Percentiles rank a stretch among this genome's conserved stretches.
phyloP scores from a whole-genome alignment of 2,888 invertebrate genomes.

The Mystacides longicornis region DNA sequence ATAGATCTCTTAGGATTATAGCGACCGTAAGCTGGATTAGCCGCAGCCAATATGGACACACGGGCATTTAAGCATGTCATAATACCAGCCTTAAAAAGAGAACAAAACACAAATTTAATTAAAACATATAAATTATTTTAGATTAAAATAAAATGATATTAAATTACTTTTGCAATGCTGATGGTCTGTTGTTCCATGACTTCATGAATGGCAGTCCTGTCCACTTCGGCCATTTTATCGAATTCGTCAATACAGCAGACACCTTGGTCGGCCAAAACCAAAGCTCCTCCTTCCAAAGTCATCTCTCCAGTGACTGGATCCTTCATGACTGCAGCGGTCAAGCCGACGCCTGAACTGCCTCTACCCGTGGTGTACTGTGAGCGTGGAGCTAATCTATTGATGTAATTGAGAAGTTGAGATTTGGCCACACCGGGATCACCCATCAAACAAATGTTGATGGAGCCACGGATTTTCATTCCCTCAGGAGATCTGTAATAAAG shows the following conservation, averaged over 20 bases:
- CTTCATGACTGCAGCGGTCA: slow-evolving; percentile 97
- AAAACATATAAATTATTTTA: too few species aligned
- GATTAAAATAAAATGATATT: background rate
- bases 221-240: slow-evolving; percentile 97
- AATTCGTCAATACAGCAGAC: slow-evolving; percentile 99
- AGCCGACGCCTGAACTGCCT: slow-evolving; percentile 96
- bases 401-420: slow-evolving; percentile 91
- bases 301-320: slow-evolving; percentile 97
- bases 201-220: slow-evolving; percentile 94
- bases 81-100: slow-evolving; percentile 75
- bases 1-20: slow-evolving; percentile 93
- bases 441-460: slow-evolving; percentile 98
- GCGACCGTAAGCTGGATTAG: slow-evolving; percentile 97
- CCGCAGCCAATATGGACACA: slow-evolving; percentile 95
- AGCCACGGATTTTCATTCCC: slow-evolving; percentile 96
- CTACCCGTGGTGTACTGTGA: slow-evolving; percentile 91
- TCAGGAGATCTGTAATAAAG: slow-evolving; percentile 56
- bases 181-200: slow-evolving; percentile 99
- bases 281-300: slow-evolving; percentile 93
- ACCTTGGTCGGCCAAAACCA: slow-evolving; percentile 94
- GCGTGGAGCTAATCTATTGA: slow-evolving; percentile 86
- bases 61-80: slow-evolving; percentile 97
- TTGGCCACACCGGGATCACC: slow-evolving; percentile 99
- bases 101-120: too few species aligned
- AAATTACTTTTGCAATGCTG: slow-evolving; percentile 87